Evolutionary conservation across 2,797 vertebrate species (phyloP).

Genomic region (Enteromius mattozi): DNA sequence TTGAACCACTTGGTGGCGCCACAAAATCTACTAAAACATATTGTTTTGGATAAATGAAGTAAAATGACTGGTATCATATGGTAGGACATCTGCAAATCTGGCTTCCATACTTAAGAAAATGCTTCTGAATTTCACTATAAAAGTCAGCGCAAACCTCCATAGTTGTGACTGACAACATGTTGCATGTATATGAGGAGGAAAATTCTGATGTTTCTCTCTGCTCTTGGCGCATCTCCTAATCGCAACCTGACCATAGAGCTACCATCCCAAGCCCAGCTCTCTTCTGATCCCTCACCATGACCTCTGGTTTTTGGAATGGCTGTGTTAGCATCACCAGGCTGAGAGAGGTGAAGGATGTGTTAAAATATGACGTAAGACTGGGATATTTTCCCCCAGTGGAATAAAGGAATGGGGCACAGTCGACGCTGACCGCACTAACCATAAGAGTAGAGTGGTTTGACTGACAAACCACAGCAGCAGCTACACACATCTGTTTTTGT

Average conservation of each 20-base stretch:
- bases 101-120: background rate
- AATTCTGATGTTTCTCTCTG: conserved; percentile 25
- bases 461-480: conserved; percentile 37
- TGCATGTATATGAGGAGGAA: conserved; percentile 19
- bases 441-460: conserved; percentile 42
- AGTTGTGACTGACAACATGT: background rate
- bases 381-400: conserved; percentile 34
- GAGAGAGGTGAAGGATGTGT: conserved; percentile 34
- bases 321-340: conserved; percentile 37
- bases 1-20: conserved; percentile 48
- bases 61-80: background rate
- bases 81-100: background rate
- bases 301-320: conserved; percentile 52
- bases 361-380: conserved; percentile 30
- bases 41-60: background rate
- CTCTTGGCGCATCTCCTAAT: background rate
- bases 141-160: background rate
- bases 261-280: conserved; percentile 38
- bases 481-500: conserved; percentile 35
- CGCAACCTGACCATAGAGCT: background rate
- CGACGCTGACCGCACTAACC: conserved; percentile 17
- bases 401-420: conserved; percentile 52
- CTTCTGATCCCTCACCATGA: conserved; percentile 59
- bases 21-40: conserved; percentile 47
- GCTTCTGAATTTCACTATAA: background rate